phyloP scores from a whole-genome alignment of 2,888 invertebrate species.

The Tipula vernalis region DNA sequence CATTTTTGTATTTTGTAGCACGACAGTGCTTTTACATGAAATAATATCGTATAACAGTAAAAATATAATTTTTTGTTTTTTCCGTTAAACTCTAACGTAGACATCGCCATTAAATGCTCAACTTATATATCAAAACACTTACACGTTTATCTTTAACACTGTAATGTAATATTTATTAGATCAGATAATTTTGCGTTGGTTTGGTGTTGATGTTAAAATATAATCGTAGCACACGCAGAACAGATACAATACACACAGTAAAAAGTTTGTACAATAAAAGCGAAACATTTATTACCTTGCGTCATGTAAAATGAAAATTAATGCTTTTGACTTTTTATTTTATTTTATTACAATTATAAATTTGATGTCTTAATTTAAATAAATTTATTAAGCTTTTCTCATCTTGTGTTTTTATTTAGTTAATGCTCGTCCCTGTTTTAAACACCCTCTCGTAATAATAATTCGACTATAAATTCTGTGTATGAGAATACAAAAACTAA shows the following conservation, averaged over 20 bases:
- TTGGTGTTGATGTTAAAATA: neutral
- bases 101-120: neutral
- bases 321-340: neutral
- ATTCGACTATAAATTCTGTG: too few relatives aligned
- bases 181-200: neutral
- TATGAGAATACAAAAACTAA: too few relatives aligned
- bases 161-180: neutral
- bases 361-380: neutral
- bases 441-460: too few relatives aligned
- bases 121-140: neutral
- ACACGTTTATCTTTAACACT: neutral
- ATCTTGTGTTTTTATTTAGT: neutral
- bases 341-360: neutral
- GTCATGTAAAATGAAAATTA: neutral
- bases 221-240: neutral
- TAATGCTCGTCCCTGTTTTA: too few relatives aligned
- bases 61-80: too few relatives aligned
- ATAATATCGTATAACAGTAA: too few relatives aligned
- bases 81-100: neutral
- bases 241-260: neutral
- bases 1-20: too few relatives aligned
- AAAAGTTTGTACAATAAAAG: neutral
- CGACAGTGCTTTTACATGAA: too few relatives aligned
- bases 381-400: neutral
- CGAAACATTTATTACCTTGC: neutral